Percentiles rank a stretch among this genome's conserved stretches.
phyloP scores from a whole-genome alignment of 2,888 invertebrate species.

The Meteorus cinctellus region DNA sequence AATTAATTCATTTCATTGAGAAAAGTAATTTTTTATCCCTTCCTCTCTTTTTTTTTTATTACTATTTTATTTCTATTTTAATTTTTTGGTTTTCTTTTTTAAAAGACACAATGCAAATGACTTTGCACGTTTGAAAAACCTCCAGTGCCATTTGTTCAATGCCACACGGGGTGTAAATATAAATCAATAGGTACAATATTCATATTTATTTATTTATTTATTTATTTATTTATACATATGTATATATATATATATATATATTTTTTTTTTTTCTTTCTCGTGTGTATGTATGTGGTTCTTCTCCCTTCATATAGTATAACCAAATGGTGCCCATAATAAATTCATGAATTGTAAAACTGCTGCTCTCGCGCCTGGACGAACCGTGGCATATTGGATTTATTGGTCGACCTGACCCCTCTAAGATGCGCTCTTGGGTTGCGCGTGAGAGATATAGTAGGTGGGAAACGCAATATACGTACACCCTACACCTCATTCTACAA shows the following conservation, averaged over 20 bases:
- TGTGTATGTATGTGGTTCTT: constrained; percentile 27
- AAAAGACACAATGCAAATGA: constrained; percentile 3
- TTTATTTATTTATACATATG: background rate
- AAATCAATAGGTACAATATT: constrained; percentile 67
- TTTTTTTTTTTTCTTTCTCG: background rate
- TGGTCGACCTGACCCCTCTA: constrained; percentile 71
- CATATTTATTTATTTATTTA: constrained; percentile 41
- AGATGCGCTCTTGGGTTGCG: constrained; percentile 56
- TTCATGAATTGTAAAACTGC: constrained; percentile 72
- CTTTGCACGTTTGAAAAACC: constrained; percentile 5
- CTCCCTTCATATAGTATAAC: constrained; percentile 49
- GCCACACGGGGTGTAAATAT: constrained; percentile 62
- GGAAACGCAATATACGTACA: constrained; percentile 25
- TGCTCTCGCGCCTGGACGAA: constrained; percentile 68
- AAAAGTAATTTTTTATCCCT: background rate
- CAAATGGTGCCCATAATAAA: constrained; percentile 68
- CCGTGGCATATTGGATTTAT: constrained; percentile 72
- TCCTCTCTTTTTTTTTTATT: background rate
- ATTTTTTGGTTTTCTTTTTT: background rate
- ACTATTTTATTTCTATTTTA: background rate
- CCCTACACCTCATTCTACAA: constrained; percentile 14
- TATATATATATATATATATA: background rate
- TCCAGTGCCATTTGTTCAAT: constrained; percentile 18
- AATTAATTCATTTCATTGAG: constrained; percentile 23
- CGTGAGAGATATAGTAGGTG: constrained; percentile 10